phyloP scores from a whole-genome alignment of 2,113 vertebrate species.

The Chionodraco myersi region DNA sequence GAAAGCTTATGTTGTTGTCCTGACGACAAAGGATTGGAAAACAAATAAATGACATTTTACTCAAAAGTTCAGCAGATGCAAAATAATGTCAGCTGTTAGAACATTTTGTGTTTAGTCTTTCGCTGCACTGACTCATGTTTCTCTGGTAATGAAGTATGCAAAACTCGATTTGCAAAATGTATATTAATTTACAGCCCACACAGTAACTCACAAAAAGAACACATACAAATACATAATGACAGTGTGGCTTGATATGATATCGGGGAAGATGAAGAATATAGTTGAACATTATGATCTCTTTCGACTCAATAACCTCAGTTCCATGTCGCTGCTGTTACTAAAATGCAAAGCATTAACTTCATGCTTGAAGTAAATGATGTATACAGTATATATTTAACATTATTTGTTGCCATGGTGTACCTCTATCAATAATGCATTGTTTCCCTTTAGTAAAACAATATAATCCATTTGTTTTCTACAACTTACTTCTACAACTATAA shows the following conservation, averaged over 20 bases:
- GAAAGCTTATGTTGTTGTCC: background rate
- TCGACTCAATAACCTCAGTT: background rate
- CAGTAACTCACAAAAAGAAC: background rate
- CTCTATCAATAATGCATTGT: too few relatives aligned
- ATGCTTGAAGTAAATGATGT: too few relatives aligned
- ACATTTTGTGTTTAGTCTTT: background rate
- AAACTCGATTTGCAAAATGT: conserved; percentile 55
- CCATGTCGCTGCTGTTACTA: background rate
- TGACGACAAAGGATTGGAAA: background rate
- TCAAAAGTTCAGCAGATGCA: background rate
- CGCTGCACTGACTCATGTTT: background rate
- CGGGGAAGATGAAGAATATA: background rate
- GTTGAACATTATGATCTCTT: conserved; percentile 27
- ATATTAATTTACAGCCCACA: background rate
- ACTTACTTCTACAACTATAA: background rate
- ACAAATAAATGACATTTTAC: background rate
- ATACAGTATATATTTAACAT: background rate
- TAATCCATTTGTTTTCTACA: background rate
- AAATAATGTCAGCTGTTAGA: background rate
- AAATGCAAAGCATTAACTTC: background rate
- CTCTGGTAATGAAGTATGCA: conserved; percentile 50
- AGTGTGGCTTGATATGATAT: conserved; percentile 2
- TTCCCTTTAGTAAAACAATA: background rate
- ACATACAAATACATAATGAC: background rate
- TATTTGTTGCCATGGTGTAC: background rate